A percentile compares a stretch with the other conserved stretches of the same genome.
These are phyloP conservation scores for Columba livia DNA, from an alignment of 2,113 vertebrate genomes.

Conservation along the genomic window DNA sequence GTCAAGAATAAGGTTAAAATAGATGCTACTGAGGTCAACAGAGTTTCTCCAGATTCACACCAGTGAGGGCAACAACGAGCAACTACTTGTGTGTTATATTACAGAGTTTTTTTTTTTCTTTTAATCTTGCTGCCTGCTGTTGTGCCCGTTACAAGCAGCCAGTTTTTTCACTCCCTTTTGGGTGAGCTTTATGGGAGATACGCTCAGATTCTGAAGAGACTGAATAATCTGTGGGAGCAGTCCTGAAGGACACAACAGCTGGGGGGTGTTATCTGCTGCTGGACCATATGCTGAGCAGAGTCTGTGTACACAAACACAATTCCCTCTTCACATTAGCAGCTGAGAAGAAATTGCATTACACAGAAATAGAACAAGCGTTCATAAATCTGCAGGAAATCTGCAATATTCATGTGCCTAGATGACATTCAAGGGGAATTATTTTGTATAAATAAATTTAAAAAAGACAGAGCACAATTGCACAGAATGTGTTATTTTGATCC, in stretches of 20 bases:
- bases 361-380: neutral
- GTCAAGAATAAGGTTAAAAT: neutral
- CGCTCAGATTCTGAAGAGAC: neutral
- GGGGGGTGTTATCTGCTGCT: constrained; percentile 23
- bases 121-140: neutral
- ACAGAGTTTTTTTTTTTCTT: neutral
- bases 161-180: neutral
- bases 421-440: neutral
- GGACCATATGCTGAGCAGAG: constrained; percentile 17
- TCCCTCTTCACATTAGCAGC: neutral
- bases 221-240: neutral
- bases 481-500: neutral
- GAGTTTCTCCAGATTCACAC: neutral
- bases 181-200: neutral
- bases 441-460: neutral
- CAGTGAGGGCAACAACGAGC: neutral
- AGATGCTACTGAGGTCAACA: neutral
- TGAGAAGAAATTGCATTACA: constrained; percentile 22
- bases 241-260: constrained; percentile 33
- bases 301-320: neutral
- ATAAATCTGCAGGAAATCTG: neutral
- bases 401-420: neutral
- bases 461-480: neutral
- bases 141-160: neutral
- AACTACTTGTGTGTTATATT: neutral